These are phyloP conservation scores for Apostichopus leukothele DNA, from an alignment of 53 echinoderm and acorn worm genomes.

Conservation along the genomic window DNA sequence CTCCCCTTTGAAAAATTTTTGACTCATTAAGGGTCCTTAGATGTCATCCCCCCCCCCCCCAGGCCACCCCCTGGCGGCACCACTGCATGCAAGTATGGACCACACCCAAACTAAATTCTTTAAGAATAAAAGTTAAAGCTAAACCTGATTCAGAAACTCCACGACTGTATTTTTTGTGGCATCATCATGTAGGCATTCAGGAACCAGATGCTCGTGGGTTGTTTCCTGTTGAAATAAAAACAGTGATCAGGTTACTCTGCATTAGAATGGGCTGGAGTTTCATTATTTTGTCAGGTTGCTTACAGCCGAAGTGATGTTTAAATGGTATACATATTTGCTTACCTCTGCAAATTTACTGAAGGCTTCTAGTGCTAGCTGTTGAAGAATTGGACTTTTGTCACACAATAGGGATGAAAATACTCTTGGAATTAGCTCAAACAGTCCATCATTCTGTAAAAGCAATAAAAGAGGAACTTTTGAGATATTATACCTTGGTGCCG, in stretches of 20 bases:
- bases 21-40: no score
- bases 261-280: no score
- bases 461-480: background rate
- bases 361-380: conserved; percentile 74
- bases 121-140: no score
- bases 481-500: no score
- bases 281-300: no score
- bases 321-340: background rate
- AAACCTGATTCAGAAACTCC: conserved; percentile 79
- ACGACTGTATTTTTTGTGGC: conserved; percentile 68
- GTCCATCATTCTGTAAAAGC: conserved; percentile 53
- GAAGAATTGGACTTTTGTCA: conserved; percentile 62
- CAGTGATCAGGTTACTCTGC: no score
- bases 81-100: no score
- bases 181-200: conserved; percentile 85
- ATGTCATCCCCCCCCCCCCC: no score
- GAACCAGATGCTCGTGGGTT: conserved; percentile 73
- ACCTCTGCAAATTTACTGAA: conserved; percentile 98
- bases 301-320: no score
- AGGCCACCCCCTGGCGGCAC: no score
- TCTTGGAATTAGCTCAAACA: conserved; percentile 58
- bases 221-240: conserved; percentile 66
- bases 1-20: no score
- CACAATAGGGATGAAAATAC: conserved; percentile 70
- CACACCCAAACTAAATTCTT: no score